A percentile compares a stretch with the other conserved stretches of the same genome.
These are phyloP conservation scores for Homalodisca vitripennis DNA, from an alignment of 1,140 invertebrate genomes.

Conservation along the genomic window DNA sequence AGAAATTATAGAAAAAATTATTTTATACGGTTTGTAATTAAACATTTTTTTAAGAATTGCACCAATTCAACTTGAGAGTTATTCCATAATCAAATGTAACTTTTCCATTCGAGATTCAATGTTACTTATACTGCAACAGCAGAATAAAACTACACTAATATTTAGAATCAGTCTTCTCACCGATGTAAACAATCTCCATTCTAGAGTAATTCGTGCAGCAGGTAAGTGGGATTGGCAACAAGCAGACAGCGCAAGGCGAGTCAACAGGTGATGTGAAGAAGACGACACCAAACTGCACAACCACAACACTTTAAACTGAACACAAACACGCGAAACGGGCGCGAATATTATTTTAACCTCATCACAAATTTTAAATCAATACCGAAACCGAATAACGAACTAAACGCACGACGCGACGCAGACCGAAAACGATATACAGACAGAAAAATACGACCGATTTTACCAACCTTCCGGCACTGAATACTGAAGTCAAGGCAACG, in stretches of 20 bases:
- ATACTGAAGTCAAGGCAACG: too few species aligned
- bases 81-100: too few species aligned
- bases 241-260: neutral
- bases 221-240: constrained; percentile 7
- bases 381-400: neutral
- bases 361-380: neutral
- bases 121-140: too few species aligned
- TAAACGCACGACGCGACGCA: constrained; percentile 19
- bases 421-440: neutral
- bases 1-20: too few species aligned
- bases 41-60: too few species aligned
- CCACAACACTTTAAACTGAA: neutral
- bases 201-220: constrained; percentile 5
- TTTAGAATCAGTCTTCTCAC: too few species aligned
- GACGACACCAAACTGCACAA: neutral
- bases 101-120: too few species aligned
- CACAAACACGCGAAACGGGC: too few species aligned
- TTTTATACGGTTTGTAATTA: too few species aligned
- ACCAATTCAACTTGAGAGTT: too few species aligned
- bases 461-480: constrained; percentile 18
- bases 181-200: constrained; percentile 25
- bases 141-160: too few species aligned
- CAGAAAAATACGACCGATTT: neutral
- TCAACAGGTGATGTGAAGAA: constrained; percentile 9
- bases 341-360: too few species aligned